Evolutionary conservation across 1,140 invertebrate species (phyloP).

Genomic region (Babylonia areolata): DNA sequence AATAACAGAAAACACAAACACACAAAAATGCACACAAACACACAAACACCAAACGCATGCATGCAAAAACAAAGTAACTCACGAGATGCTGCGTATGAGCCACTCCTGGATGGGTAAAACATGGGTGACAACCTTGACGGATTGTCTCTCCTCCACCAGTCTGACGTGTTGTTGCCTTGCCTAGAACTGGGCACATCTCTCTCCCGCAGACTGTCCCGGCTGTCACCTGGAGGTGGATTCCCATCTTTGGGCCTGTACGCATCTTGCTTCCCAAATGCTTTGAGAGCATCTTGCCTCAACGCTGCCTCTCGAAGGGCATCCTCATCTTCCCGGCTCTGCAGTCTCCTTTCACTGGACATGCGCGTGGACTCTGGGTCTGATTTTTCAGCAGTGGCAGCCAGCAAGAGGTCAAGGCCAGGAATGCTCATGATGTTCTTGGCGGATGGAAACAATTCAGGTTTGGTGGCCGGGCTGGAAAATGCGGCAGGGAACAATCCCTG

Average conservation of each 20-base stretch:
- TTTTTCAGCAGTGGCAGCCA: background rate
- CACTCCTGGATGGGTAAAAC: background rate
- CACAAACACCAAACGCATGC: background rate
- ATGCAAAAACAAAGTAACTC: too few relatives aligned
- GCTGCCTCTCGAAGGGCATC: background rate
- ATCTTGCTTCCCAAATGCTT: background rate
- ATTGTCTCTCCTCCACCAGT: slow-evolving; percentile 6
- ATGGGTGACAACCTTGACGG: background rate
- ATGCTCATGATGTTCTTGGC: background rate
- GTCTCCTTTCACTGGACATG: background rate
- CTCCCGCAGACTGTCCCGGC: background rate
- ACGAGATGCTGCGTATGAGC: background rate
- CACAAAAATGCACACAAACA: background rate
- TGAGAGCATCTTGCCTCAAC: background rate
- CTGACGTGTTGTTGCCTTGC: background rate
- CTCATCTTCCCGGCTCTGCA: background rate
- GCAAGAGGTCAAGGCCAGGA: background rate
- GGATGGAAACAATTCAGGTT: background rate
- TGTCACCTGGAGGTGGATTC: background rate
- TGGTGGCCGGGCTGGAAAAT: background rate
- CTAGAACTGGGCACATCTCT: background rate
- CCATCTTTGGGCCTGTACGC: background rate
- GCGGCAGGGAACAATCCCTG: background rate
- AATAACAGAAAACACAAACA: too few relatives aligned
- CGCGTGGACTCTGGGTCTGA: background rate